Evolutionary conservation across 2,888 invertebrate genomes (phyloP).

Genomic region (Gryllus longicercus): DNA sequence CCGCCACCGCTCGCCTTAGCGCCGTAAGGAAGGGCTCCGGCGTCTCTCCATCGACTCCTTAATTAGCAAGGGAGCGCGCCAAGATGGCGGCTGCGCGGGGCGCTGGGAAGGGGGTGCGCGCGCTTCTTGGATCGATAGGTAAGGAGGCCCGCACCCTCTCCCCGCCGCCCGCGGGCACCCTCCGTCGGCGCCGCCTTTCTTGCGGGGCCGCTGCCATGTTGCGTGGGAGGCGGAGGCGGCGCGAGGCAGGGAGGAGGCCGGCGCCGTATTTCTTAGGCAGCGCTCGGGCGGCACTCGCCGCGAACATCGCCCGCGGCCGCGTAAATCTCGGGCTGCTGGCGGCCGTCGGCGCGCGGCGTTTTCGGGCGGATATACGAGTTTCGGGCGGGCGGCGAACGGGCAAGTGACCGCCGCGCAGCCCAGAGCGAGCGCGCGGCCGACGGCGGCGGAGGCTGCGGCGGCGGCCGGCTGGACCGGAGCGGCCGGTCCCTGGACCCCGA

Average conservation of each 20-base stretch:
- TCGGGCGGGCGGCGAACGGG: not conserved
- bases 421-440: not conserved
- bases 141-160: not conserved
- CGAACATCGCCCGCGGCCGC: conserved; percentile 6
- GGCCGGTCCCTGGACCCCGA: not conserved
- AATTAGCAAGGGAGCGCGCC: conserved; percentile 17
- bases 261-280: not conserved
- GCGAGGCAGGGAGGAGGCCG: not conserved
- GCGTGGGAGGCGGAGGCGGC: not conserved
- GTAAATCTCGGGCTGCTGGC: not conserved
- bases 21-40: not conserved
- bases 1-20: not conserved
- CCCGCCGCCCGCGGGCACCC: not conserved
- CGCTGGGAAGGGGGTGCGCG: not conserved
- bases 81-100: not conserved
- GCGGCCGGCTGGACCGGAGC: not conserved
- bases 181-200: not conserved
- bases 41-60: conserved; percentile 7
- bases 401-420: not conserved
- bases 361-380: conserved; percentile 17
- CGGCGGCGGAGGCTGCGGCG: not conserved
- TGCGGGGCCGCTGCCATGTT: not conserved
- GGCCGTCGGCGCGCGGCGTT: not conserved
- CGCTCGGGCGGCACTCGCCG: not conserved
- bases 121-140: conserved; percentile 11